Percentiles rank a stretch among this genome's conserved stretches.
Conservation (phyloP, 2,113 vertebrate genomes). For the Otocyon megalotis region DNA sequence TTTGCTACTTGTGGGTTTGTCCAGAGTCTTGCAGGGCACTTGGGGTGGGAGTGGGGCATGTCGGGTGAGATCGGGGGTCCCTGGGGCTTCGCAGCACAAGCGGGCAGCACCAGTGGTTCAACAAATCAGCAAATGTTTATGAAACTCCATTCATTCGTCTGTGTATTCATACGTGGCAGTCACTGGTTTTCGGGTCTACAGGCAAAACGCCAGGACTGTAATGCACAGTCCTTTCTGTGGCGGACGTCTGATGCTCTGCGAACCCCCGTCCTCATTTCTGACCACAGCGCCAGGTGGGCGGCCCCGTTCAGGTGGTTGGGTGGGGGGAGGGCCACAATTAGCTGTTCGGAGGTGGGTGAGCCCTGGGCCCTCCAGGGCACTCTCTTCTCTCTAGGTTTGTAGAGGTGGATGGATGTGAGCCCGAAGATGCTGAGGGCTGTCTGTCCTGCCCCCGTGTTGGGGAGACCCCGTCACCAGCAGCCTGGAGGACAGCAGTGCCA, state of each 20-base stretch:
- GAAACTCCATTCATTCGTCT: background rate
- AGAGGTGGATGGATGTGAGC: background rate
- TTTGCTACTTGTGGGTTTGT: background rate
- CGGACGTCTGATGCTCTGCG: background rate
- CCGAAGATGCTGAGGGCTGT: background rate
- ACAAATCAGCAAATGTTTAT: background rate
- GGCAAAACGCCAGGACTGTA: background rate
- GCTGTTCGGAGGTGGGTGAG: background rate
- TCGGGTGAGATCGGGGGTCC: background rate
- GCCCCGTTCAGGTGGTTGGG: rapidly evolving
- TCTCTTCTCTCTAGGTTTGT: background rate
- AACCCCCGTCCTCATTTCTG: background rate
- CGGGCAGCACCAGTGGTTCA: rapidly evolving
- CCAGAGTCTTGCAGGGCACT: background rate
- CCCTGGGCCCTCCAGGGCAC: background rate
- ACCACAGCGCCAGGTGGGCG: rapidly evolving
- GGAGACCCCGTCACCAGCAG: background rate
- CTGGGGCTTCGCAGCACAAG: background rate
- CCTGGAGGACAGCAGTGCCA: rapidly evolving
- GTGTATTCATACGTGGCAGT: background rate
- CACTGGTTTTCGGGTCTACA: background rate
- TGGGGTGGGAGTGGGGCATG: background rate
- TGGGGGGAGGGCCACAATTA: too few relatives aligned
- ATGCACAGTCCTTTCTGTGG: rapidly evolving
- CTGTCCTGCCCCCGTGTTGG: background rate